phyloP scores from a whole-genome alignment of 2,888 invertebrate species.

The Drosophila flavopinicola region DNA sequence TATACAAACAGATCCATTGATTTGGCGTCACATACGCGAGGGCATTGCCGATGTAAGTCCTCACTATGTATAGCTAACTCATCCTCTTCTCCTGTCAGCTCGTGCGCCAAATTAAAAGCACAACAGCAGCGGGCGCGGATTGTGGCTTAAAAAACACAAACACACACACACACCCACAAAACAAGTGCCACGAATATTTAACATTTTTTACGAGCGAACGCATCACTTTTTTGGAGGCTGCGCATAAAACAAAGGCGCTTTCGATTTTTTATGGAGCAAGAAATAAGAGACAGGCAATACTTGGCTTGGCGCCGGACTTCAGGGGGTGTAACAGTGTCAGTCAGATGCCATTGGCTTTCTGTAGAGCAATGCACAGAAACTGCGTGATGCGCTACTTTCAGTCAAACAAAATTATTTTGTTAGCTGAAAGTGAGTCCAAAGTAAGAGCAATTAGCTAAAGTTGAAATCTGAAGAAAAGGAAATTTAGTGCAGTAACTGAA shows the following conservation, averaged over 20 bases:
- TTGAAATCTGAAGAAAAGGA: background rate
- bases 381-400: constrained; percentile 45
- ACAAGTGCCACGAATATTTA: constrained; percentile 68
- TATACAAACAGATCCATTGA: constrained; percentile 98
- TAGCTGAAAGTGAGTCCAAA: constrained; percentile 5
- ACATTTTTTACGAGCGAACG: constrained; percentile 67
- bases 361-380: constrained; percentile 32
- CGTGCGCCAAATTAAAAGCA: constrained; percentile 60
- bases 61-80: background rate
- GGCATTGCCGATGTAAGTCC: constrained; percentile 90
- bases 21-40: constrained; percentile 97
- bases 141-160: constrained; percentile 19
- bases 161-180: constrained; percentile 24
- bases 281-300: constrained; percentile 8
- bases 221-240: constrained; percentile 56
- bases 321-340: constrained; percentile 19
- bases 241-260: constrained; percentile 67
- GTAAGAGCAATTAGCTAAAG: constrained; percentile 3
- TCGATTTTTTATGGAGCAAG: constrained; percentile 3
- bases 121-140: constrained; percentile 14
- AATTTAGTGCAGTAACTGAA: too few relatives aligned
- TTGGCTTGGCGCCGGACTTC: background rate
- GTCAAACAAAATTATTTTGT: constrained; percentile 41
- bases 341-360: constrained; percentile 36
- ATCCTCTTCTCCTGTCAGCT: too few relatives aligned